Conservation (phyloP, 2,888 invertebrate species). For the Lasius fuliginosus region DNA sequence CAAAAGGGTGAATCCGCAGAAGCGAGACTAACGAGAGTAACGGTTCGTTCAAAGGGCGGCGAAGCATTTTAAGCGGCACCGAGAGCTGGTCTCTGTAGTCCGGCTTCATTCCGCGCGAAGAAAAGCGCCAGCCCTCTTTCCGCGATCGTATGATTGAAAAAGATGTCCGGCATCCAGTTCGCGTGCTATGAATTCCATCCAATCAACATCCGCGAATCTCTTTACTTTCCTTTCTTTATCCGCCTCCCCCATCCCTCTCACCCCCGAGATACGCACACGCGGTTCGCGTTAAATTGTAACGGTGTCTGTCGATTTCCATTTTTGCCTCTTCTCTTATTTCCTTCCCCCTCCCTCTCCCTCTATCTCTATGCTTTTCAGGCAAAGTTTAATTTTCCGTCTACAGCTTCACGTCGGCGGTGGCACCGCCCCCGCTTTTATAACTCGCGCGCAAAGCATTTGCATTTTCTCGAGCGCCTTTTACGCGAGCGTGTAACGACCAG, state of each 20-base stretch:
- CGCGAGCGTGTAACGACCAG: constrained; percentile 29
- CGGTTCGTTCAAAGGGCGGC: constrained; percentile 51
- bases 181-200: constrained; percentile 56
- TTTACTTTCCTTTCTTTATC: constrained; percentile 16
- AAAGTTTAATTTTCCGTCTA: constrained; percentile 56
- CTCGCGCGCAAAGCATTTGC: constrained; percentile 51
- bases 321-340: constrained; percentile 15
- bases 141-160: constrained; percentile 61
- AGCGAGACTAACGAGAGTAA: constrained; percentile 22
- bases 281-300: constrained; percentile 39
- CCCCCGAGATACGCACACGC: constrained; percentile 33
- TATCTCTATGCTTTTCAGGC: constrained; percentile 19
- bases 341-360: background rate
- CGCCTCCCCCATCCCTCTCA: too few species aligned
- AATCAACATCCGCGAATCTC: constrained; percentile 58
- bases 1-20: constrained; percentile 30
- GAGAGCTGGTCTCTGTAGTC: background rate
- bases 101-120: constrained; percentile 52
- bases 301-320: constrained; percentile 55
- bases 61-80: constrained; percentile 7
- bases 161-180: constrained; percentile 26
- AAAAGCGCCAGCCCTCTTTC: constrained; percentile 36
- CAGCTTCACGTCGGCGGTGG: constrained; percentile 15
- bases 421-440: constrained; percentile 31
- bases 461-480: constrained; percentile 48